Evolutionary conservation across 1,140 invertebrate species (phyloP), one percentile per base, ranked within the genome.

Genomic region (Anastatus disparis): DNA sequence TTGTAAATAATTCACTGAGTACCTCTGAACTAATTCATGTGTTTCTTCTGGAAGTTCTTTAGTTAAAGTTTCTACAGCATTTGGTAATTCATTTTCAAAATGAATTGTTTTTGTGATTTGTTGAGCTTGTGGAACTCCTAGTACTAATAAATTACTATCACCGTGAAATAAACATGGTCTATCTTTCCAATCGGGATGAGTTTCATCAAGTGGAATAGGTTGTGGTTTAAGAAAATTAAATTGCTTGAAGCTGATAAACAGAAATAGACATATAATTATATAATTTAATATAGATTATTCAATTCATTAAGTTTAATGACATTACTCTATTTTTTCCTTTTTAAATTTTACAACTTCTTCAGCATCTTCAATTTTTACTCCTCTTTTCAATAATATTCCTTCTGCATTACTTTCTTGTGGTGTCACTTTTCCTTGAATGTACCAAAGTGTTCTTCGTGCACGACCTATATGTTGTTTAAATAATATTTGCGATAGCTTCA

Each of bases 41-140:
- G 81, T 74, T 64, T 87, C 75, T 59, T 87, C 76, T 71, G 85
- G 74, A 29, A 85, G 74, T 2, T 87, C 73, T 52, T 84, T 82
- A 40, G 85, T 78, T 3, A 82, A 55, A 40, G 77, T 69, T 66
- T 84, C 55, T 50, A 93, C 85, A 72, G 82, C 85, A 6, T 88
- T 81, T 20, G 92, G 92, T 29, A 93, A 80, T 68, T 82, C 86
- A 46, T 89, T 79, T 71, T 90, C 80, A 38, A 93, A 81, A 80
- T 89, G 82, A 17, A 94, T 81, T 15, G 92, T 90, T 78, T 94
- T 94, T n/a, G 91, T 92, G 6, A 95, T 81, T 20, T 91, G 80
- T 84, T 90, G 87, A 15, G 93, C 93, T 87, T 95, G 93, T 1
- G 85, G 76, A 31, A 93, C 73, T 12, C 93, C 93, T 81, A 91